These are phyloP conservation scores for Rhopalosiphum nymphaeae DNA, from an alignment of 2,888 invertebrate species.

Conservation along the genomic window DNA sequence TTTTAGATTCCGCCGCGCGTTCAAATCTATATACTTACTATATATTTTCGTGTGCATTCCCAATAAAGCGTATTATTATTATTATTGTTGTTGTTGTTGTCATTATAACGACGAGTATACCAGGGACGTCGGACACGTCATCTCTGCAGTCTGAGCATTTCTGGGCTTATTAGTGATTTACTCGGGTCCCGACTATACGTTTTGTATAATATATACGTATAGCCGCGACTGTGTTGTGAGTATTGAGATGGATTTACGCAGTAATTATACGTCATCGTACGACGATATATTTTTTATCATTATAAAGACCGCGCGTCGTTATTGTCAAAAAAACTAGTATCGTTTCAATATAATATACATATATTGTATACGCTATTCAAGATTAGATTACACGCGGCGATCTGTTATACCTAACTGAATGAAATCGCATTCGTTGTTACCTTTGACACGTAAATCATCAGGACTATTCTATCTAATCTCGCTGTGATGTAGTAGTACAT, in stretches of 20 bases:
- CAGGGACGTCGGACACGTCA: not conserved
- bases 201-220: not conserved
- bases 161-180: not conserved
- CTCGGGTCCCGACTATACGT: not conserved
- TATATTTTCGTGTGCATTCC: not conserved
- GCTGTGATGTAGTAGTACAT: not conserved
- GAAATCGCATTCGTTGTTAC: not conserved
- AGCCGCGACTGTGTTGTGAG: not conserved
- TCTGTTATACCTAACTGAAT: not conserved
- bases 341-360: not conserved
- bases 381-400: not conserved
- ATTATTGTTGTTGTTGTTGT: not conserved
- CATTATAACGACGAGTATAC: not conserved
- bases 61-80: not conserved
- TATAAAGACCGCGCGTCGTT: not conserved
- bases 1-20: not conserved
- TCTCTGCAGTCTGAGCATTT: not conserved
- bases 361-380: not conserved
- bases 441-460: not conserved
- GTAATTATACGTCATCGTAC: not conserved
- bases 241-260: not conserved
- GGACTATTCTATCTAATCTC: not conserved
- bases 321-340: not conserved
- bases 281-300: not conserved
- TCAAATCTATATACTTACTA: not conserved